phyloP scores from a whole-genome alignment of 2,797 vertebrate genomes.

The Rhinichthys osculus region DNA sequence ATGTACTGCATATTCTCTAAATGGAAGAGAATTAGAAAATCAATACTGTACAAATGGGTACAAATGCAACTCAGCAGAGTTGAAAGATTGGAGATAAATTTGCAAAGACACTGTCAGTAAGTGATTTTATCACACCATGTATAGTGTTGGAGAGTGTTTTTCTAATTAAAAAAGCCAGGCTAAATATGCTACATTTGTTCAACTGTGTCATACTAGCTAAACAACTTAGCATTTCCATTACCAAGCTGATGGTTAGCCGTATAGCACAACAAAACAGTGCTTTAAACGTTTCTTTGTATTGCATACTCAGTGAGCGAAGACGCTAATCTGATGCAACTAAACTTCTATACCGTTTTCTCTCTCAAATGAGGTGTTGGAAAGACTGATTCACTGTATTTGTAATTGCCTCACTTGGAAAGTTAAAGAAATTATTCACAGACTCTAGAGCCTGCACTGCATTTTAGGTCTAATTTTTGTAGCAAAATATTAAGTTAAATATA shows the following conservation, averaged over 20 bases:
- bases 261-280: not conserved
- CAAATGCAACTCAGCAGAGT: not conserved
- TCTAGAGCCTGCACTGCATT: not conserved
- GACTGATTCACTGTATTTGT: not conserved
- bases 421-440: not conserved
- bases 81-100: not conserved
- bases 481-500: not conserved
- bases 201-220: not conserved
- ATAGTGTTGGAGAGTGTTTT: not conserved
- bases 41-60: conserved; percentile 18
- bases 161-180: not conserved
- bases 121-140: not conserved
- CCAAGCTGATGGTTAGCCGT: not conserved
- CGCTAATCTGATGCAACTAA: not conserved
- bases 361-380: not conserved
- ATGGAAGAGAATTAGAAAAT: conserved; percentile 16
- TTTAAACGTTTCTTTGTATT: not conserved
- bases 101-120: not conserved
- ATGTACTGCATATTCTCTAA: not conserved
- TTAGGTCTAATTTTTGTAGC: too few species aligned
- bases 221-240: not conserved
- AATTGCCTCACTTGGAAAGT: not conserved
- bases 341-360: not conserved
- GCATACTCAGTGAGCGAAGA: too few species aligned
- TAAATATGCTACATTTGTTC: not conserved